Evolutionary conservation across 2,113 vertebrate species (phyloP).

Genomic region (Lathamus discolor): DNA sequence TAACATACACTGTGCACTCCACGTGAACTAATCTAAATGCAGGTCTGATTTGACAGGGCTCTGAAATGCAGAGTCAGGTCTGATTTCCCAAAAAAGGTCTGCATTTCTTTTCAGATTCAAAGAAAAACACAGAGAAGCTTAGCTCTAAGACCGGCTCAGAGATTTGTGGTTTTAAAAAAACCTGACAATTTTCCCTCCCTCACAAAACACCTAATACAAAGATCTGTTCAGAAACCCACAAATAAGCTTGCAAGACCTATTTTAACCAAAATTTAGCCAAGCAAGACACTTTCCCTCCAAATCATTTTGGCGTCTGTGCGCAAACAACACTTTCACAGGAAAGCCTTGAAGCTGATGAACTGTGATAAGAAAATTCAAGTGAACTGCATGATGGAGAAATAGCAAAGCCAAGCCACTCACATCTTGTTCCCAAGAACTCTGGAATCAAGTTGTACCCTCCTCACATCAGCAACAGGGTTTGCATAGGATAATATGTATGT

Average conservation of each 20-base stretch:
- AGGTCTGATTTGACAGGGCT: neutral
- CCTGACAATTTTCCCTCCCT: neutral
- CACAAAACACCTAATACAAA: neutral
- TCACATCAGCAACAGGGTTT: neutral
- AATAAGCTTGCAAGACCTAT: neutral
- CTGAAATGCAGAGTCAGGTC: neutral
- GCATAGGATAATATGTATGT: neutral
- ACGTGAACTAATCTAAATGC: neutral
- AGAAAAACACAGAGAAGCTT: neutral
- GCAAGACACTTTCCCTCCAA: neutral
- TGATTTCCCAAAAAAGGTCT: neutral
- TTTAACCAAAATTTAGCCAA: neutral
- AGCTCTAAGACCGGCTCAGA: neutral
- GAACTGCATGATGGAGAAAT: neutral
- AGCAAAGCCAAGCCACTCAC: neutral
- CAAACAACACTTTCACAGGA: constrained; percentile 31
- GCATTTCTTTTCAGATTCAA: neutral
- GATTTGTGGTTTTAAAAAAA: neutral
- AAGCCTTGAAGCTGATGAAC: constrained; percentile 11
- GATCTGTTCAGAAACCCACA: neutral
- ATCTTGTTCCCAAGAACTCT: constrained; percentile 52
- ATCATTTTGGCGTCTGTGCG: neutral
- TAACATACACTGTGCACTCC: neutral
- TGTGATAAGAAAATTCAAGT: constrained; percentile 55
- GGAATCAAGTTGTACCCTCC: neutral